These are phyloP conservation scores for Scrobipalpa atriplicella DNA, from an alignment of 2,888 invertebrate genomes.

Conservation along the genomic window DNA sequence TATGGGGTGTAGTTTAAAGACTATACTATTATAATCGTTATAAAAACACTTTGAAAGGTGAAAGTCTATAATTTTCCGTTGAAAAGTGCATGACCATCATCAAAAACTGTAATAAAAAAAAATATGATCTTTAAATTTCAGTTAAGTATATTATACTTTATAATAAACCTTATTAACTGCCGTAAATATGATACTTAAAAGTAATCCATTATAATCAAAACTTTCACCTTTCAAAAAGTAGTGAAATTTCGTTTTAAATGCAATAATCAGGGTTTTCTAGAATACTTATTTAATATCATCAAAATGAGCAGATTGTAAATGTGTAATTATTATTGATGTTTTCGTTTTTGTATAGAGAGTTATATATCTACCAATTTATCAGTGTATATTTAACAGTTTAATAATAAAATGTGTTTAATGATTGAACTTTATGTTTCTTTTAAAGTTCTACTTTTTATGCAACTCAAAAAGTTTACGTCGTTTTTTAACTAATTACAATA, in stretches of 20 bases:
- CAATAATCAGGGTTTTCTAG: constrained; percentile 39
- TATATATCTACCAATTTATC: constrained; percentile 64
- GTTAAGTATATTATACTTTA: not conserved
- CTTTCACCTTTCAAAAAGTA: not conserved
- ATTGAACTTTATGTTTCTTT: constrained; percentile 1
- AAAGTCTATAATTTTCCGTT: constrained; percentile 5
- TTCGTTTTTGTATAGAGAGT: constrained; percentile 75
- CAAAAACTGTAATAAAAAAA: not conserved
- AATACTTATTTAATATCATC: not conserved
- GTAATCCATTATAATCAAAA: not conserved
- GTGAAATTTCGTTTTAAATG: not conserved
- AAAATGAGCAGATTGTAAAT: constrained; percentile 48
- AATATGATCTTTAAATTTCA: not conserved
- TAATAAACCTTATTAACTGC: not conserved
- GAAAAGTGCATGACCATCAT: not conserved
- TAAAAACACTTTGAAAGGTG: constrained; percentile 6
- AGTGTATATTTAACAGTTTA: constrained; percentile 70
- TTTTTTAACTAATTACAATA: not conserved
- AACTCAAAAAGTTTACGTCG: not conserved
- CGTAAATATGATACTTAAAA: not conserved
- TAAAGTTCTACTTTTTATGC: not conserved
- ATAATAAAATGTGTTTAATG: constrained; percentile 64
- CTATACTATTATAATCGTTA: too few relatives aligned
- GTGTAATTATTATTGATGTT: constrained; percentile 54
- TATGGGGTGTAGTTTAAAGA: not conserved